Conservation (phyloP, 2,797 vertebrate genomes). For the Aulostomus chinensis region DNA sequence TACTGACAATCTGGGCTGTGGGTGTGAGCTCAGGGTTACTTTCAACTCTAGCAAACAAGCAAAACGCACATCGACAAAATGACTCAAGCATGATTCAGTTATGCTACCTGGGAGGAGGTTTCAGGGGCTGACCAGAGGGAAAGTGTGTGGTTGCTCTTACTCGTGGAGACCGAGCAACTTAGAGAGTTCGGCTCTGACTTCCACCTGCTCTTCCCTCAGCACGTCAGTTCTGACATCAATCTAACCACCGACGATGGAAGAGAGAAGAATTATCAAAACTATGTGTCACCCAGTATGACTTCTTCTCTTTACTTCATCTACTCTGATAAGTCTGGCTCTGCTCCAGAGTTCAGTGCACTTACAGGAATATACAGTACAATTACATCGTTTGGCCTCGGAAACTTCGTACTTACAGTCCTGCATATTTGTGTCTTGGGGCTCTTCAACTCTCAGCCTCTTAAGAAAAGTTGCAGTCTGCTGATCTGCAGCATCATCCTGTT, state of each 20-base stretch:
- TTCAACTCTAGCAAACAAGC: conserved; percentile 32
- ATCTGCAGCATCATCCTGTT: too few relatives aligned
- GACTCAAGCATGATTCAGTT: conserved; percentile 38
- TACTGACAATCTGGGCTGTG: not conserved
- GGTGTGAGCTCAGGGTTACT: conserved; percentile 15
- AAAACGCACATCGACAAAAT: conserved; percentile 45
- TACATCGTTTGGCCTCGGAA: too few relatives aligned
- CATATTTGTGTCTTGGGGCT: too few relatives aligned
- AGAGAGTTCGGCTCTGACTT: conserved; percentile 44
- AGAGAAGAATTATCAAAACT: not conserved
- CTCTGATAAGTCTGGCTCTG: too few relatives aligned
- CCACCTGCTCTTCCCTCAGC: conserved; percentile 36
- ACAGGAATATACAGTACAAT: too few relatives aligned
- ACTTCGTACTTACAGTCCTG: too few relatives aligned
- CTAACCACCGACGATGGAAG: conserved; percentile 27
- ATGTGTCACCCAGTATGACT: not conserved
- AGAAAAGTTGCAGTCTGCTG: too few relatives aligned
- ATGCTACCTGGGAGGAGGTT: conserved; percentile 15
- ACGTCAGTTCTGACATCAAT: conserved; percentile 39
- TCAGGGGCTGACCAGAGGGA: conserved; percentile 25
- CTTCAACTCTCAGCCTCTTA: too few relatives aligned
- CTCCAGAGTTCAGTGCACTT: too few relatives aligned
- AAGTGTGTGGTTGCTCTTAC: conserved; percentile 28
- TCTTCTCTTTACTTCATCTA: conserved; percentile 1
- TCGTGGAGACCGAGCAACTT: conserved; percentile 19